These are phyloP conservation scores for Holothuria glaberrima DNA, from an alignment of 35 echinoderm and acorn worm genomes.

Conservation along the genomic window DNA sequence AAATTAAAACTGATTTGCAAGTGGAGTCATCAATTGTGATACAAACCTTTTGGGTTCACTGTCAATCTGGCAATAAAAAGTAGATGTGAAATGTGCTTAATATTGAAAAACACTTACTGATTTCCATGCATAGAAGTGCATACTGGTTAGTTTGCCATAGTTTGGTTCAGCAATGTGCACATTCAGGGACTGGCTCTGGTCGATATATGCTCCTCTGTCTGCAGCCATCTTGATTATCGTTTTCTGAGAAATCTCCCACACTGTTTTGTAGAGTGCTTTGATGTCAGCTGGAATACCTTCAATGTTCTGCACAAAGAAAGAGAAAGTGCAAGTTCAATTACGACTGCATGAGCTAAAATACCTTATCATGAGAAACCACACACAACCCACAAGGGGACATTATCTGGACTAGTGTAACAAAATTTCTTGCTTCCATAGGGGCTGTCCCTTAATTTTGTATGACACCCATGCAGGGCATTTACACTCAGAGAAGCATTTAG, in stretches of 20 bases:
- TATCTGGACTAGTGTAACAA: no score
- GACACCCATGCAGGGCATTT: no score
- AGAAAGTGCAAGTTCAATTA: neutral
- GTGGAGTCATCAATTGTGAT: no score
- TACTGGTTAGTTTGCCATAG: slow-evolving; percentile 95
- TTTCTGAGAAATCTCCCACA: slow-evolving; percentile 99
- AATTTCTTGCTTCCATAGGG: no score
- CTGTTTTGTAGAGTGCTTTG: slow-evolving; percentile 96
- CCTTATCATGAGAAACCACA: no score
- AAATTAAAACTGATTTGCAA: no score
- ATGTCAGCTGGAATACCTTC: slow-evolving; percentile 80
- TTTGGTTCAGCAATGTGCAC: slow-evolving; percentile 97
- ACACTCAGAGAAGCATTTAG: no score
- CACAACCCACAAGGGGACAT: no score
- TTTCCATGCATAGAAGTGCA: slow-evolving; percentile 99
- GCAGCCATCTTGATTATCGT: slow-evolving; percentile 90
- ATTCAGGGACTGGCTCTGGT: slow-evolving; percentile 98
- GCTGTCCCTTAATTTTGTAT: no score
- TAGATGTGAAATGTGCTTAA: neutral
- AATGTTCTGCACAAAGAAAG: slow-evolving; percentile 74
- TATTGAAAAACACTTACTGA: slow-evolving; percentile 60
- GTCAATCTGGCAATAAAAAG: no score
- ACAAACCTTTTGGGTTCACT: no score
- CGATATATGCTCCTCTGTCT: slow-evolving; percentile 91
- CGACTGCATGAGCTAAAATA: no score